Evolutionary conservation across 2,113 vertebrate species (phyloP), one percentile per base, ranked within the genome.

Genomic region (Ahaetulla prasina): DNA sequence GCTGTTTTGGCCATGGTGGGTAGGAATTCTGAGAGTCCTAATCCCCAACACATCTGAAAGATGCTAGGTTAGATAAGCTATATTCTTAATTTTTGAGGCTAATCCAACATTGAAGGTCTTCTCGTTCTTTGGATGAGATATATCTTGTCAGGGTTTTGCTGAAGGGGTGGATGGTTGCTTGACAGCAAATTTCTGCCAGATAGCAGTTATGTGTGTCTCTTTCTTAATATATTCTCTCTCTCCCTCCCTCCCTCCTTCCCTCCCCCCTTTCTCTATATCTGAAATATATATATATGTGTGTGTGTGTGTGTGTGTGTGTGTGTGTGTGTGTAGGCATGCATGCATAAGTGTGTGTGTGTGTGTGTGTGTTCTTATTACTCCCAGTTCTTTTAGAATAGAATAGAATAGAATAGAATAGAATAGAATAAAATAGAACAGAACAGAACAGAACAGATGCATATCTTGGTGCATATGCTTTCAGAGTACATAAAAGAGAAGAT

Each of bases 261-360:
- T 47, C 47, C 8, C 47, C 47, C 8, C 47, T 47, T 8, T 1
- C 47, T 12, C 49, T 45, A 45, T 45, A 49, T 49, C 3, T 50
- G 5, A n/a, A n/a, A n/a, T n/a, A n/a, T n/a, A n/a, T n/a, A n/a
- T n/a, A n/a, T n/a, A n/a, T n/a, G 47, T 47, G 47, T 47, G 47
- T 47, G 49, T 50, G 10, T 50, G 49, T 50, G 9, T 50, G 47
- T 49, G 47, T 49, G 47, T 50, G 50, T 50, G 50, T 14, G 12
- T 52, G 14, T 50, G 5, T 57, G 0, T 0, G 0, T 8, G 0
- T 6, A 52, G 25, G 86, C 0, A 1, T 27, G 60, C 30, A 63
- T 30, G 4, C 6, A 8, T 20, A 4, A 5, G 53, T 55, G 54
- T 8, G 0, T 25, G 22, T 25, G 54, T 55, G 11, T 0, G 0